Percentiles rank a stretch among this genome's conserved stretches.
Conservation (phyloP, 1,140 invertebrate species). For the Medauroidea extradentata region DNA sequence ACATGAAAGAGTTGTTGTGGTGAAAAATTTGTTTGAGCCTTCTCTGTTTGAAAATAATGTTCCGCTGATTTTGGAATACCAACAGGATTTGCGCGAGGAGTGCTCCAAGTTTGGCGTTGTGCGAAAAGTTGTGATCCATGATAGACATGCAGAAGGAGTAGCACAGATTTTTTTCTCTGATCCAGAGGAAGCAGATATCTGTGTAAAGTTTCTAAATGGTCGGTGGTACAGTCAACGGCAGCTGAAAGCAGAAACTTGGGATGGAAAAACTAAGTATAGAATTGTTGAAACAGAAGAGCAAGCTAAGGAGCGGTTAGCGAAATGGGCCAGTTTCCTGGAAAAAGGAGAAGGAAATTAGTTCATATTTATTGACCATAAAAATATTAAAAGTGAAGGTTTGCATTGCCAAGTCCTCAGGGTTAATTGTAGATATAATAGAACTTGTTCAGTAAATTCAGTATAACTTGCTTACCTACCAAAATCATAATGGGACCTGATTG, state of each 20-base stretch:
- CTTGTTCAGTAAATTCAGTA: too few species aligned
- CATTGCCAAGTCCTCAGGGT: too few species aligned
- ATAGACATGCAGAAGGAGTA: conserved; percentile 91
- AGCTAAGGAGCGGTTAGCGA: conserved; percentile 69
- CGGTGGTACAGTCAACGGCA: conserved; percentile 86
- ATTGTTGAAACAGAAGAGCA: conserved; percentile 89
- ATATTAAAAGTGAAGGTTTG: too few species aligned
- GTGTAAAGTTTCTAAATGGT: conserved; percentile 82
- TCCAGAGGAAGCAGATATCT: conserved; percentile 86
- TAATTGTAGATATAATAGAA: too few species aligned
- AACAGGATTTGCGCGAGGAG: conserved; percentile 85
- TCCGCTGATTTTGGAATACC: conserved; percentile 82
- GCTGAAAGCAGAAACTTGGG: conserved; percentile 86
- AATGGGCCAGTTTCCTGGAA: conserved; percentile 86
- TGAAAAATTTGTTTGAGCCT: conserved; percentile 92
- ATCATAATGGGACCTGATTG: too few species aligned
- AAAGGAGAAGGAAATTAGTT: conserved; percentile 35
- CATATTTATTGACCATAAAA: too few species aligned
- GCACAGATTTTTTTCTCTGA: conserved; percentile 88
- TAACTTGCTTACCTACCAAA: too few species aligned
- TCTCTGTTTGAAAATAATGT: conserved; percentile 88
- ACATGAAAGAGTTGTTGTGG: conserved; percentile 85
- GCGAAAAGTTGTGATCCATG: conserved; percentile 87
- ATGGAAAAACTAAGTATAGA: conserved; percentile 92
- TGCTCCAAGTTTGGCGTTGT: conserved; percentile 90